Percentiles rank a stretch among this genome's conserved stretches.
These are phyloP conservation scores for Calyptomena viridis DNA, from an alignment of 2,113 vertebrate genomes.

Conservation along the genomic window DNA sequence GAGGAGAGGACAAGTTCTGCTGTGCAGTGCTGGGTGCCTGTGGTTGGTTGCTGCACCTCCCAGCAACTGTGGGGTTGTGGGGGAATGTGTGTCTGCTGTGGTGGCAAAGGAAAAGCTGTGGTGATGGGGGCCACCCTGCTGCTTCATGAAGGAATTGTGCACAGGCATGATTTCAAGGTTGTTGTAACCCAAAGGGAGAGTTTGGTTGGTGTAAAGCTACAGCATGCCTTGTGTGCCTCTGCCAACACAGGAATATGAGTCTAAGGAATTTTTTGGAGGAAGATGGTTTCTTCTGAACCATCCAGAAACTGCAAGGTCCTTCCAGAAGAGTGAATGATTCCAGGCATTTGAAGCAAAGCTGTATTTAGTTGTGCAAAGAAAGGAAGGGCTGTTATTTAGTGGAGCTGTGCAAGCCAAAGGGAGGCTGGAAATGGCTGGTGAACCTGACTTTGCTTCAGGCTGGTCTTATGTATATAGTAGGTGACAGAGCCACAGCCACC, in stretches of 20 bases:
- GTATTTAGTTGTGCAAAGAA: neutral
- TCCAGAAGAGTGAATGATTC: neutral
- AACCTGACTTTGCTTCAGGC: neutral
- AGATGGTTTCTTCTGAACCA: neutral
- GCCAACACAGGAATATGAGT: neutral
- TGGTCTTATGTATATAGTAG: neutral
- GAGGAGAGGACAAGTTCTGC: neutral
- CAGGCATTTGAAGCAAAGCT: neutral
- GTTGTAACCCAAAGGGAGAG: neutral
- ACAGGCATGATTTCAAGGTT: neutral
- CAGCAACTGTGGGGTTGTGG: fast-evolving
- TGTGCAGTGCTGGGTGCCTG: fast-evolving
- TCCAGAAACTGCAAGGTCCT: neutral
- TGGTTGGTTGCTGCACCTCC: fast-evolving
- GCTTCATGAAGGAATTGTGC: neutral
- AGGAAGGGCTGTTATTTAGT: neutral
- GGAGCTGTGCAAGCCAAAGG: neutral
- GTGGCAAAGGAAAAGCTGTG: neutral
- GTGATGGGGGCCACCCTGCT: neutral
- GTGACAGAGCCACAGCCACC: neutral
- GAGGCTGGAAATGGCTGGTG: neutral
- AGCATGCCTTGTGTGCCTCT: fast-evolving
- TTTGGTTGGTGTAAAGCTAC: neutral
- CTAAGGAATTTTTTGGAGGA: neutral
- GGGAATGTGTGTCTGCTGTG: neutral